Percentiles rank a stretch among this genome's conserved stretches.
Conservation (phyloP, 2,113 vertebrate genomes). For the Coreoperca whiteheadi region DNA sequence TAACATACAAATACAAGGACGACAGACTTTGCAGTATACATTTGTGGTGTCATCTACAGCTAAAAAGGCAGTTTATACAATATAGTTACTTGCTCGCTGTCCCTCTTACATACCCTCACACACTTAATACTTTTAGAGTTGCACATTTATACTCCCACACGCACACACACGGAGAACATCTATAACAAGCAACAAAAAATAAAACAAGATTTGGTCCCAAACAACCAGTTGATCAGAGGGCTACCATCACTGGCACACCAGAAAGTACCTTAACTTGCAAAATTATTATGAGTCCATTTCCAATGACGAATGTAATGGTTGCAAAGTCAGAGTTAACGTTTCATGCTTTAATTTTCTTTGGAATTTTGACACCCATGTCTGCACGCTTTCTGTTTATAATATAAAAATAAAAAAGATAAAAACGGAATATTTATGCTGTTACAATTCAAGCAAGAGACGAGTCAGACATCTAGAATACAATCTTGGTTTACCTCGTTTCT, state of each 20-base stretch:
- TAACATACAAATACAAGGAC: constrained; percentile 17
- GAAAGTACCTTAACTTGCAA: constrained; percentile 16
- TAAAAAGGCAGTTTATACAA: constrained; percentile 54
- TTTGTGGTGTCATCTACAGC: constrained; percentile 33
- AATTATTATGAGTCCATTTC: background rate
- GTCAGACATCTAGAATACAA: background rate
- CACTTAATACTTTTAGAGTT: constrained; percentile 62
- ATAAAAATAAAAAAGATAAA: constrained; percentile 1
- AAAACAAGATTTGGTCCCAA: constrained; percentile 61
- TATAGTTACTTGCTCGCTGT: constrained; percentile 6
- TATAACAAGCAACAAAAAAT: constrained; percentile 34
- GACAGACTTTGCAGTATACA: constrained; percentile 29
- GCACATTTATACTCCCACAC: constrained; percentile 16
- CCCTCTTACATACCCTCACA: constrained; percentile 20
- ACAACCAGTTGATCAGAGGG: constrained; percentile 34
- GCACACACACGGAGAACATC: constrained; percentile 1
- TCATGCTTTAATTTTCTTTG: background rate
- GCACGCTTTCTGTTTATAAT: background rate
- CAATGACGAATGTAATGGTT: background rate
- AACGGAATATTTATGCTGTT: background rate
- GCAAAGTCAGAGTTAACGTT: background rate
- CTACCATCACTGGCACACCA: constrained; percentile 4
- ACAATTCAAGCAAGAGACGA: background rate
- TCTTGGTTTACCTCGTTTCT: background rate
- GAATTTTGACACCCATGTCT: background rate